Conservation (phyloP, 1,140 invertebrate species). For the Drosophila seguyi region DNA sequence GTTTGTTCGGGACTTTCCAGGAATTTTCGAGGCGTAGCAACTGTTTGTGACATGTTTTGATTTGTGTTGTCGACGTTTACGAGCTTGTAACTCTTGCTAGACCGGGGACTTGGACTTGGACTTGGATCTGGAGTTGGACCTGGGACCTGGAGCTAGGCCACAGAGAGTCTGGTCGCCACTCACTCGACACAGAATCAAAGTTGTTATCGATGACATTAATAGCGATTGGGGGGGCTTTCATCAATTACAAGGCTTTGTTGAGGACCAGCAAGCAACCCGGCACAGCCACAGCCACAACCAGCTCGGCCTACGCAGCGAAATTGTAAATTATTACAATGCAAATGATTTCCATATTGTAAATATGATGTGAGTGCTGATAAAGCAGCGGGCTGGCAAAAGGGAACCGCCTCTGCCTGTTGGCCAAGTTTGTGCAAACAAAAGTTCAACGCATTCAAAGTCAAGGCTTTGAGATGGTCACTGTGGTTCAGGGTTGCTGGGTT, state of each 20-base stretch:
- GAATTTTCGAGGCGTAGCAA: slow-evolving; percentile 81
- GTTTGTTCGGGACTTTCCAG: slow-evolving; percentile 53
- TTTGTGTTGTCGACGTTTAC: slow-evolving; percentile 81
- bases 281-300: slow-evolving; percentile 8
- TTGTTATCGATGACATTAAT: slow-evolving; percentile 83
- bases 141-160: slow-evolving; percentile 4
- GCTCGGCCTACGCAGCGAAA: slow-evolving; percentile 68
- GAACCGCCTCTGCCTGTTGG: slow-evolving; percentile 58
- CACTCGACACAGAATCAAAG: slow-evolving; percentile 50
- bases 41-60: slow-evolving; percentile 84
- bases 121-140: not conserved
- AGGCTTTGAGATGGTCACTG: slow-evolving; percentile 23
- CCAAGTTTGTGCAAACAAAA: slow-evolving; percentile 55
- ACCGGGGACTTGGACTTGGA: not conserved
- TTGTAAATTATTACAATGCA: slow-evolving; percentile 83
- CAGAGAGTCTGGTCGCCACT: slow-evolving; percentile 38
- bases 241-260: slow-evolving; percentile 73
- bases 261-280: slow-evolving; percentile 30
- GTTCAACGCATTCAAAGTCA: slow-evolving; percentile 74
- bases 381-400: slow-evolving; percentile 48
- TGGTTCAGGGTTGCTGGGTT: not conserved
- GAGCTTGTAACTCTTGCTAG: slow-evolving; percentile 61
- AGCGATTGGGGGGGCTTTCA: slow-evolving; percentile 78
- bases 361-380: slow-evolving; percentile 78
- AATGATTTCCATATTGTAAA: slow-evolving; percentile 80